Conservation (phyloP, 2,113 vertebrate species). For the Cygnus buccinator region DNA sequence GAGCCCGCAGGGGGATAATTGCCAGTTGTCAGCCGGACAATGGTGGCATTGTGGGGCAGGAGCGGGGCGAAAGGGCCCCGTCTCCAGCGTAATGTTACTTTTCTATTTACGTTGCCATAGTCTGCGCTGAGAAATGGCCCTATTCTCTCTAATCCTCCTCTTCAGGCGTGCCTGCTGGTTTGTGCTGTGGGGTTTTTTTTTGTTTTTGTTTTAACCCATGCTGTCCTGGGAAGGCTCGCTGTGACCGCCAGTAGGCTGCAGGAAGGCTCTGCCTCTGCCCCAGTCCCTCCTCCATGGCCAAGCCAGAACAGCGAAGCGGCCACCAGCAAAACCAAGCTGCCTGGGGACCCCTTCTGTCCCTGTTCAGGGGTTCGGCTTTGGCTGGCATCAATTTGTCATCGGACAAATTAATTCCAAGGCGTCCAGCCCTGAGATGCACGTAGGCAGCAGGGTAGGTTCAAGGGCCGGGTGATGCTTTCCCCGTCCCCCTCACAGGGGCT, state of each 20-base stretch:
- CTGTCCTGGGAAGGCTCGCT: neutral
- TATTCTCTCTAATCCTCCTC: conserved; percentile 66
- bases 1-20: conserved; percentile 47
- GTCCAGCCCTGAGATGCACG: accelerated
- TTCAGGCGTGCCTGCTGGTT: conserved; percentile 51
- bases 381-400: neutral
- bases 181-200: neutral
- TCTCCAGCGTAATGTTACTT: conserved; percentile 61
- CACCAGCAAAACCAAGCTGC: neutral
- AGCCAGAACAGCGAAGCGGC: neutral
- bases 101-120: conserved; percentile 64
- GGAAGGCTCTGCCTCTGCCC: neutral
- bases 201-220: conserved; percentile 44
- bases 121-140: conserved; percentile 64
- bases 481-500: neutral
- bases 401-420: neutral
- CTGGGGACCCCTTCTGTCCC: neutral
- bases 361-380: neutral
- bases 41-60: conserved; percentile 62
- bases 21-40: conserved; percentile 74
- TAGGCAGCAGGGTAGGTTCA: neutral
- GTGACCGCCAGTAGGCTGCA: neutral
- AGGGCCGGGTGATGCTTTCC: neutral
- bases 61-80: conserved; percentile 52
- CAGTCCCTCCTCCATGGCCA: too few relatives aligned